These are phyloP conservation scores for Chrysogorgia sp. DNA, from an alignment of 92 coral and sea anemone genomes.

Conservation along the genomic window DNA sequence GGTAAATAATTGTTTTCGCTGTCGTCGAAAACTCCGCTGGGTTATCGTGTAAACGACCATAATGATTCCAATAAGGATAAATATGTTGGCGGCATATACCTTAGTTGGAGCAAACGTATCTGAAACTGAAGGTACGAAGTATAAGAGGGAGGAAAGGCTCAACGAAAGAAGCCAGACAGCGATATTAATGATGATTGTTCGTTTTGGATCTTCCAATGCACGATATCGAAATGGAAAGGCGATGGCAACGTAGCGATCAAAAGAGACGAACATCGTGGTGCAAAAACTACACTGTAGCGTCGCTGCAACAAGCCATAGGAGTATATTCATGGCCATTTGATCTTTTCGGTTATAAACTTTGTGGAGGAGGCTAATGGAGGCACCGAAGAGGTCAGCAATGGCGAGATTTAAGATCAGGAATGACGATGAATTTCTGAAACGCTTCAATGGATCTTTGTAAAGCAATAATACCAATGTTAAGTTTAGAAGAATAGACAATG, in stretches of 20 bases:
- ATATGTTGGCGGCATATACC: constrained; percentile 11
- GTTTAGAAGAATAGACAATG: constrained; percentile 28
- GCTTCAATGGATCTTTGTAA: constrained; percentile 39
- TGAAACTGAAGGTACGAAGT: background rate
- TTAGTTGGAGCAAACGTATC: background rate
- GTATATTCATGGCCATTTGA: background rate
- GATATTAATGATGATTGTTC: background rate
- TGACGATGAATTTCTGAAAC: constrained; percentile 23
- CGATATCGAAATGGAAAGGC: background rate
- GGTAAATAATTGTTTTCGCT: constrained; percentile 21
- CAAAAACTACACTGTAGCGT: constrained; percentile 23
- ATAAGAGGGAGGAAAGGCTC: background rate
- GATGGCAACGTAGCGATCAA: constrained; percentile 30
- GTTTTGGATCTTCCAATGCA: background rate
- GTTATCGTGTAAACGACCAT: constrained; percentile 6
- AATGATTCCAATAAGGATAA: constrained; percentile 4
- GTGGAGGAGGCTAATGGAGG: constrained; percentile 12
- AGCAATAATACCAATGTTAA: constrained; percentile 19
- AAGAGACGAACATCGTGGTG: constrained; percentile 5
- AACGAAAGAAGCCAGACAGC: background rate
- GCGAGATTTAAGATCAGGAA: constrained; percentile 21
- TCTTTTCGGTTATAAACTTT: background rate
- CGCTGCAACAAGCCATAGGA: constrained; percentile 27
- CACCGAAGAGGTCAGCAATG: constrained; percentile 14
- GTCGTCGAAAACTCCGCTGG: constrained; percentile 28